A percentile compares a stretch with the other conserved stretches of the same genome.
These are phyloP conservation scores for Chloroceryle inda DNA, from an alignment of 2,797 vertebrate genomes.

Conservation along the genomic window DNA sequence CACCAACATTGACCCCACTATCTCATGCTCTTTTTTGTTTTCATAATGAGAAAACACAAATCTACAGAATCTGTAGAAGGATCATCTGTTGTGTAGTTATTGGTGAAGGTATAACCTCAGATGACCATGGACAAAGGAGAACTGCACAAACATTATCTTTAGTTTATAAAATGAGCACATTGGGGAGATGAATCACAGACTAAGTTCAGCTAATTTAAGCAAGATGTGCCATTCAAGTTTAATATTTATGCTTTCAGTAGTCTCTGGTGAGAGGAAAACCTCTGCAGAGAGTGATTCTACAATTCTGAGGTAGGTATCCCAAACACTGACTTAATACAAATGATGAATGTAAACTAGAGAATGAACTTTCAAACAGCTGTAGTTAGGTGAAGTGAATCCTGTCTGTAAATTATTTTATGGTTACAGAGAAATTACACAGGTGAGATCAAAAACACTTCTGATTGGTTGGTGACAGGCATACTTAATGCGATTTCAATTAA, in stretches of 20 bases:
- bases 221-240: fast-evolving
- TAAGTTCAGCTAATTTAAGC: background rate
- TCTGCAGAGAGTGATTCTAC: background rate
- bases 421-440: background rate
- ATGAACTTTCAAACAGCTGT: background rate
- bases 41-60: background rate
- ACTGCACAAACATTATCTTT: background rate
- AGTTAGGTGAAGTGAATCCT: background rate
- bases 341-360: background rate
- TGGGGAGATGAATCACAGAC: background rate
- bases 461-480: background rate
- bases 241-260: background rate
- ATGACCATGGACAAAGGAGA: background rate
- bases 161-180: background rate
- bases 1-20: fast-evolving
- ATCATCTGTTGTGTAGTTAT: fast-evolving
- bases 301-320: too few species aligned
- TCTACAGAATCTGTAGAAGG: background rate
- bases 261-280: background rate
- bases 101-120: background rate
- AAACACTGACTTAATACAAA: background rate
- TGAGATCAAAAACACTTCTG: background rate
- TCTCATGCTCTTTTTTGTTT: background rate
- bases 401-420: background rate
- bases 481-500: background rate